A percentile compares a stretch with the other conserved stretches of the same genome.
phyloP scores from a whole-genome alignment of 2,888 invertebrate species.

The Agrilus cyanescens region DNA sequence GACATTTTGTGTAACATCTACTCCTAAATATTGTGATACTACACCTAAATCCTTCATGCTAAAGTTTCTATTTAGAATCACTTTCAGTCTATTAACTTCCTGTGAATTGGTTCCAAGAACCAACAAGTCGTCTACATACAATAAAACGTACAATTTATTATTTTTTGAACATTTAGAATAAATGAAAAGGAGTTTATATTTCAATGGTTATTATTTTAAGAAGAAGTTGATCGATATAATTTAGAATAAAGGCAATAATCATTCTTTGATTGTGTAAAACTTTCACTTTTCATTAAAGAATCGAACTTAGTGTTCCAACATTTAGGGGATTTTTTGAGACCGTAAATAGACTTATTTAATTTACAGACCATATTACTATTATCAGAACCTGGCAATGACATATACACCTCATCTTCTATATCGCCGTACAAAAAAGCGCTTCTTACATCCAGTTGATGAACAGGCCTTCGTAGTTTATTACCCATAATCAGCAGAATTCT shows the following conservation, averaged over 20 bases:
- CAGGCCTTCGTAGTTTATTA: no score
- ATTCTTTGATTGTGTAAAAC: constrained; percentile 9
- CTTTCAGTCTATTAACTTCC: constrained; percentile 12
- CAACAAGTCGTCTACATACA: no score
- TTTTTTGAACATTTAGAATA: no score
- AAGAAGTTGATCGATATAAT: no score
- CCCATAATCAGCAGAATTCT: no score
- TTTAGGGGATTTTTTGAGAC: constrained; percentile 11
- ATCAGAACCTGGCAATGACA: not conserved
- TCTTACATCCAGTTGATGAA: no score
- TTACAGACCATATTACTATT: no score
- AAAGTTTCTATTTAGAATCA: constrained; percentile 2
- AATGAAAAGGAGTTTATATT: no score
- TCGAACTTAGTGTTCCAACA: constrained; percentile 14
- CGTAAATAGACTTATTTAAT: constrained; percentile 11
- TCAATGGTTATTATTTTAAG: no score
- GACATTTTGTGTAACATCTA: not conserved
- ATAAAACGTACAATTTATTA: no score
- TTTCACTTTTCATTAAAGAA: constrained; percentile 8
- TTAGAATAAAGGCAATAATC: constrained; percentile 11
- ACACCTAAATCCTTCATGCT: constrained; percentile 5
- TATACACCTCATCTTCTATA: constrained; percentile 1
- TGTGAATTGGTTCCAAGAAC: constrained; percentile 9
- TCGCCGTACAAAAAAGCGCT: no score
- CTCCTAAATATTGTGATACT: constrained; percentile 1